These are phyloP conservation scores for Thamnophis sirtalis DNA, from an alignment of 2,113 vertebrate genomes.

Conservation along the genomic window DNA sequence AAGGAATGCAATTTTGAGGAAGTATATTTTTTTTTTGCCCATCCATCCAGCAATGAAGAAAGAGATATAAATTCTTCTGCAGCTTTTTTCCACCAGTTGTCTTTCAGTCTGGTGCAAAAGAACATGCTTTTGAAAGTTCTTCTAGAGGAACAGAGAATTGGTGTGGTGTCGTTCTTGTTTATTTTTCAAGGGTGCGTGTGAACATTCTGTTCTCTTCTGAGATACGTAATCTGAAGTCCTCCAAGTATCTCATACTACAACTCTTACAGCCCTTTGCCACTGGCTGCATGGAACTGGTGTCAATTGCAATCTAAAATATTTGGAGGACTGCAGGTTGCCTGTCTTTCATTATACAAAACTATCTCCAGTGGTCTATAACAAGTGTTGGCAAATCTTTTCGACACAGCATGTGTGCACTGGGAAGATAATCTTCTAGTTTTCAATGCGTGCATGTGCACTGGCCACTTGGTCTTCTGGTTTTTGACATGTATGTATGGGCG, in stretches of 20 bases:
- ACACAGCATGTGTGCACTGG: too few relatives aligned
- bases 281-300: neutral
- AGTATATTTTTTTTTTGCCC: neutral
- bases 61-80: neutral
- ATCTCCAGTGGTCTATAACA: neutral
- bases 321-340: neutral
- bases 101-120: neutral
- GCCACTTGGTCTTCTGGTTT: too few relatives aligned
- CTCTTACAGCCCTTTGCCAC: neutral
- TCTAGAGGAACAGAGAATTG: neutral
- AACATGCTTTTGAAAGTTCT: neutral
- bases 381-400: too few relatives aligned
- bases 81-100: neutral
- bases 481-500: too few relatives aligned
- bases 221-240: neutral
- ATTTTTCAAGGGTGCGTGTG: neutral
- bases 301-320: neutral
- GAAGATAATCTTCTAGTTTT: too few relatives aligned
- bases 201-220: neutral
- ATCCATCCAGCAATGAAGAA: neutral
- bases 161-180: neutral
- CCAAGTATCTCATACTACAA: neutral
- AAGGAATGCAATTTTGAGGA: neutral
- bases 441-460: too few relatives aligned
- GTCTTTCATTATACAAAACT: neutral